These are phyloP conservation scores for Carassius auratus DNA, from an alignment of 2,113 vertebrate species.

Conservation along the genomic window DNA sequence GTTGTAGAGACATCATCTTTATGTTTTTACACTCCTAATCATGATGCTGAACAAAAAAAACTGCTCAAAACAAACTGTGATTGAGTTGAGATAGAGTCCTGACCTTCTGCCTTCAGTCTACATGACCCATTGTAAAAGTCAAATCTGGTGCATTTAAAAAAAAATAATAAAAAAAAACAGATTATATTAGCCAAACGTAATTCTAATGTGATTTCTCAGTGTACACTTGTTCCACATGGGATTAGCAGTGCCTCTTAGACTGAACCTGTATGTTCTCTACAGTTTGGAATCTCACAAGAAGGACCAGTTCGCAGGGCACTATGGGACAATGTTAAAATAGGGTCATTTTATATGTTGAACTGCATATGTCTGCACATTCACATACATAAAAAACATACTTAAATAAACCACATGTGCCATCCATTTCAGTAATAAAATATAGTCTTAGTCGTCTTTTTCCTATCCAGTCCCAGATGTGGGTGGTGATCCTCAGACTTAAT, in stretches of 20 bases:
- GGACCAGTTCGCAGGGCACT: not conserved
- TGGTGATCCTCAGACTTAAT: not conserved
- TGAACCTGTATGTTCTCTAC: not conserved
- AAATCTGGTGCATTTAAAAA: not conserved
- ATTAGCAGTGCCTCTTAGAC: not conserved
- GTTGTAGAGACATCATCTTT: no score
- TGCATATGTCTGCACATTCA: not conserved
- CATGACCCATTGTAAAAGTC: no score
- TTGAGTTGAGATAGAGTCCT: no score
- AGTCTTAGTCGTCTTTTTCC: not conserved
- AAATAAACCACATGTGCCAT: not conserved
- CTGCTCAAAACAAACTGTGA: no score
- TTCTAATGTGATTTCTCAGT: not conserved
- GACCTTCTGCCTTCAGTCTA: no score
- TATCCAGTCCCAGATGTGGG: slow-evolving; percentile 18
- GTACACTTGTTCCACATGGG: not conserved
- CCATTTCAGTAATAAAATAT: not conserved
- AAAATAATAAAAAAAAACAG: not conserved
- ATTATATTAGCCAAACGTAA: not conserved
- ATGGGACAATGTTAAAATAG: not conserved
- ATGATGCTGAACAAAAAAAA: no score
- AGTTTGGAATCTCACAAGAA: not conserved
- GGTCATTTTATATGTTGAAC: not conserved
- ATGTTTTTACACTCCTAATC: no score
- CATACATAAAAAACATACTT: not conserved